Percentiles rank a stretch among this genome's conserved stretches.
These are phyloP conservation scores for Sebastiscus tertius DNA, from an alignment of 2,797 vertebrate species.

Conservation along the genomic window DNA sequence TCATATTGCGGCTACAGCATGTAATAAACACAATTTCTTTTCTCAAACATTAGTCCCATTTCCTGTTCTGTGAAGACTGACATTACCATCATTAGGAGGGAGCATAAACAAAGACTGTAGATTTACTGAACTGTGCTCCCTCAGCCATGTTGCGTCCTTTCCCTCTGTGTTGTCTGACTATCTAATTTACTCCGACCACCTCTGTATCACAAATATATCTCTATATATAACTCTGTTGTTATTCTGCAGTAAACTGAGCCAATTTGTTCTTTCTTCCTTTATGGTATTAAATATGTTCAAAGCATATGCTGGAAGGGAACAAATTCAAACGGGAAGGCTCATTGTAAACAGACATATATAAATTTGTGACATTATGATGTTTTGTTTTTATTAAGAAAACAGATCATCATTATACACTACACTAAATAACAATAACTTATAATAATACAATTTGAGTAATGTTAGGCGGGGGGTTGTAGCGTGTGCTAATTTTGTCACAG, in stretches of 20 bases:
- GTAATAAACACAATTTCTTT: conserved; percentile 49
- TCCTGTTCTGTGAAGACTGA: conserved; percentile 47
- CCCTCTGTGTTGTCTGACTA: conserved; percentile 36
- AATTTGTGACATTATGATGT: conserved; percentile 61
- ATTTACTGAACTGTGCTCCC: conserved; percentile 50
- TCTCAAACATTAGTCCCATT: conserved; percentile 60
- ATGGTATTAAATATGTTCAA: conserved; percentile 19
- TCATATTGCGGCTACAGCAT: conserved; percentile 15
- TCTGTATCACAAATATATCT: conserved; percentile 30
- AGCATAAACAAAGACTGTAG: conserved; percentile 57
- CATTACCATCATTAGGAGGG: conserved; percentile 52
- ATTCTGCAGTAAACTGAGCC: conserved; percentile 37
- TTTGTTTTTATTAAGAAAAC: conserved; percentile 76
- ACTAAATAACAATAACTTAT: conserved; percentile 67
- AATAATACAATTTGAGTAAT: conserved; percentile 74
- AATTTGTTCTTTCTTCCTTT: conserved; percentile 31
- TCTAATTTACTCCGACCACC: conserved; percentile 42
- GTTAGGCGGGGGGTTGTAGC: conserved; percentile 38
- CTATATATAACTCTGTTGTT: conserved; percentile 42
- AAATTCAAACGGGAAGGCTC: conserved; percentile 29
- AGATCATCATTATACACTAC: conserved; percentile 60
- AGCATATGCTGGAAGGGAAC: conserved; percentile 27
- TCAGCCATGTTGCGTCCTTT: conserved; percentile 52
- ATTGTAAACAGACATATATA: conserved; percentile 64
- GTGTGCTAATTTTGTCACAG: conserved; percentile 62